These are phyloP conservation scores for Procavia capensis DNA, from an alignment of 2,113 vertebrate genomes.

Conservation along the genomic window DNA sequence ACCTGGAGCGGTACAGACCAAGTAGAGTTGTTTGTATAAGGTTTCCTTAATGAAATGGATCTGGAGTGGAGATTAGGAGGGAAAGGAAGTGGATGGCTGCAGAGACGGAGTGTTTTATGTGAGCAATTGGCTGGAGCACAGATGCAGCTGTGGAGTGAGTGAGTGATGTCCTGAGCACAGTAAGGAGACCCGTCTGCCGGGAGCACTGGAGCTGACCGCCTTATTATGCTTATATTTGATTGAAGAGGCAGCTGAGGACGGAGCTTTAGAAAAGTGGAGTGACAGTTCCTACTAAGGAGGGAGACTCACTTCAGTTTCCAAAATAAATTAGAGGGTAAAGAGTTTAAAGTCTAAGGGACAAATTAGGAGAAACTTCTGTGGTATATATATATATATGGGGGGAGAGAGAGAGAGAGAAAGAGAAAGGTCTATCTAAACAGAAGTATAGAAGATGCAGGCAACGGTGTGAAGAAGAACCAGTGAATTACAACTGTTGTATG, in stretches of 20 bases:
- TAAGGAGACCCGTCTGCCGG: constrained; percentile 30
- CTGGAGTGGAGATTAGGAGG: constrained; percentile 68
- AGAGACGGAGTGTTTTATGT: background rate
- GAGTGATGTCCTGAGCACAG: constrained; percentile 52
- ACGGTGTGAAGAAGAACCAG: background rate
- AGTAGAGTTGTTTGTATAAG: background rate
- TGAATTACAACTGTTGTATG: background rate
- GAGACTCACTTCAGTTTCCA: background rate
- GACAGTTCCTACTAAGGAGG: background rate
- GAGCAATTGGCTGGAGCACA: background rate
- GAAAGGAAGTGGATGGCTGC: constrained; percentile 49
- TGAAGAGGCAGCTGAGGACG: constrained; percentile 51
- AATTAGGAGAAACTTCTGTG: background rate
- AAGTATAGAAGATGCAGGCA: background rate
- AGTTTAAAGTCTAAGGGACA: background rate
- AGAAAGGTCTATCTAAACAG: background rate
- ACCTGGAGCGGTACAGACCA: background rate
- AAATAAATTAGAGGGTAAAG: constrained; percentile 13
- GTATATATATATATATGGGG: too few species aligned
- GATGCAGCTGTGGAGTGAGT: constrained; percentile 58
- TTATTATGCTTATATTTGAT: constrained; percentile 54
- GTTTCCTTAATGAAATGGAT: constrained; percentile 66
- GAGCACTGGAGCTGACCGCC: background rate
- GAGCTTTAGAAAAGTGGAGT: background rate
- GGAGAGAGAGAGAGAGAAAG: too few species aligned